Conservation (phyloP, 2,797 vertebrate species). For the Halcyon smyrnensis region DNA sequence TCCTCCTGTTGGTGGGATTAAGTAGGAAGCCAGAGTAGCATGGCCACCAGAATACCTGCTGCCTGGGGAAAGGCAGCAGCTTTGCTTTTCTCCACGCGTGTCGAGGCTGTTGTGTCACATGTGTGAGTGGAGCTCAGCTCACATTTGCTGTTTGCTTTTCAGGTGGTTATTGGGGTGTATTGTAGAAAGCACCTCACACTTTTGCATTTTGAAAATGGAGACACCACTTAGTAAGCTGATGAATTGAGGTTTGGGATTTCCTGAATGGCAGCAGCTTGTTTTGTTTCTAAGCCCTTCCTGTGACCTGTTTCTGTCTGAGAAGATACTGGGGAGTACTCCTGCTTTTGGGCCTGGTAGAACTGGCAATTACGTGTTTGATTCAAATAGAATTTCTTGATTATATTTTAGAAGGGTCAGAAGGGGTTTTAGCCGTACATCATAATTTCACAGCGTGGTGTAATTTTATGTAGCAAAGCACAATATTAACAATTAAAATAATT, state of each 20-base stretch:
- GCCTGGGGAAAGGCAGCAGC: neutral
- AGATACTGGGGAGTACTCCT: neutral
- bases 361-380: neutral
- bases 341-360: neutral
- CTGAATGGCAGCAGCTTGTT: neutral
- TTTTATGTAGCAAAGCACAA: constrained; percentile 22
- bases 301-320: neutral
- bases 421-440: neutral
- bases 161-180: neutral
- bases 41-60: neutral
- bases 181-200: neutral
- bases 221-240: neutral
- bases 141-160: neutral
- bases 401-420: constrained; percentile 8
- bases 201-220: neutral
- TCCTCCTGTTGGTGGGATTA: neutral
- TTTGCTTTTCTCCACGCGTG: neutral
- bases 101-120: rapidly evolving
- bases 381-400: neutral
- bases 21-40: neutral
- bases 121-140: neutral
- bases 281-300: neutral
- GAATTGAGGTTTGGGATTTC: neutral
- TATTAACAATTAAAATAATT: constrained; percentile 35
- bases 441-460: neutral